Percentiles rank a stretch among this genome's conserved stretches.
Conservation (phyloP, 1,140 invertebrate species). For the Megathymus violae region DNA sequence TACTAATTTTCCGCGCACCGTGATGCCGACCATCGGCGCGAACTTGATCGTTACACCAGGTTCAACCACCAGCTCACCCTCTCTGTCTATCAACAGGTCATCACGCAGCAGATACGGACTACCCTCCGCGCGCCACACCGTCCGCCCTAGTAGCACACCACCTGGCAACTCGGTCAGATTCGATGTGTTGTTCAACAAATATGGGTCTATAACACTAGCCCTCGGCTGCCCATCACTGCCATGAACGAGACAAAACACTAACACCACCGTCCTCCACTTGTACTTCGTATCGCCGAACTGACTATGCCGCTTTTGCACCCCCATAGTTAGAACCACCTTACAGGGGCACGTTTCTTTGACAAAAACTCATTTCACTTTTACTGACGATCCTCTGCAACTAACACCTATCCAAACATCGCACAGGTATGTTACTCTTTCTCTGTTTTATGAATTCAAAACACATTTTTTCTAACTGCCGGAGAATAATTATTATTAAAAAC, state of each 20-base stretch:
- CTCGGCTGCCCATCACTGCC: slow-evolving; percentile 64
- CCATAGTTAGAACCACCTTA: slow-evolving; percentile 66
- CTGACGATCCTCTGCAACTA: slow-evolving; percentile 48
- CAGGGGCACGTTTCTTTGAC: slow-evolving; percentile 42
- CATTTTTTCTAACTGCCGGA: slow-evolving; percentile 27
- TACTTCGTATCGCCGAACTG: slow-evolving; percentile 82
- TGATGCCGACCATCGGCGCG: slow-evolving; percentile 94
- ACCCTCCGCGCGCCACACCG: slow-evolving; percentile 84
- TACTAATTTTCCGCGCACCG: slow-evolving; percentile 92
- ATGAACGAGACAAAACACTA: slow-evolving; percentile 56
- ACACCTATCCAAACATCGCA: slow-evolving; percentile 60
- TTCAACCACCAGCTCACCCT: slow-evolving; percentile 91
- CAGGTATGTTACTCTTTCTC: slow-evolving; percentile 46
- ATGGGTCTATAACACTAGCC: slow-evolving; percentile 65
- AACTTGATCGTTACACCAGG: slow-evolving; percentile 94
- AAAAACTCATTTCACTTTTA: slow-evolving; percentile 72
- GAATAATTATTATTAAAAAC: slow-evolving; percentile 30
- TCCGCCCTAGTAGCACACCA: slow-evolving; percentile 84
- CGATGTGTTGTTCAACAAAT: slow-evolving; percentile 68
- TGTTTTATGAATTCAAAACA: slow-evolving; percentile 17
- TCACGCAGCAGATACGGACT: slow-evolving; percentile 92
- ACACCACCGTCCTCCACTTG: slow-evolving; percentile 80
- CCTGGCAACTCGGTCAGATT: slow-evolving; percentile 86
- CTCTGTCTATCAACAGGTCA: slow-evolving; percentile 91
- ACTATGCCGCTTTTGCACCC: slow-evolving; percentile 78